Evolutionary conservation across 2,888 invertebrate species (phyloP).

Genomic region (Brachylomia viminalis): DNA sequence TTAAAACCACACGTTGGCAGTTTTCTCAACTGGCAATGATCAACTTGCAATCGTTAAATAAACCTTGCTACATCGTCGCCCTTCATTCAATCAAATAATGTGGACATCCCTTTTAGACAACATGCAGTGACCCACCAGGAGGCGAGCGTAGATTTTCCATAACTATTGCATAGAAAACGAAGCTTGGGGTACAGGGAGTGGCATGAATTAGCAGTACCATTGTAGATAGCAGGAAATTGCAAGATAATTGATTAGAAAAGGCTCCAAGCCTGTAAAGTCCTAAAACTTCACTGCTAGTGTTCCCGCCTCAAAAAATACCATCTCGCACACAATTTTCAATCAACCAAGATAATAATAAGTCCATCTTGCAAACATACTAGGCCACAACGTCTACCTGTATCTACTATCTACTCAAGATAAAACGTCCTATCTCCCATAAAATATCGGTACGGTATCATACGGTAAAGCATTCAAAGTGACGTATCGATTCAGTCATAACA

Average conservation of each 20-base stretch:
- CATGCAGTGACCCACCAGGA: neutral
- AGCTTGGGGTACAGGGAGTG: neutral
- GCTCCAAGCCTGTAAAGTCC: neutral
- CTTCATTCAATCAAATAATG: conserved; percentile 4
- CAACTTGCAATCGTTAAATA: conserved; percentile 16
- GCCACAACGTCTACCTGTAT: conserved; percentile 9
- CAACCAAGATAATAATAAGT: neutral
- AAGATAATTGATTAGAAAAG: neutral
- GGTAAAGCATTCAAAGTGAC: conserved; percentile 60
- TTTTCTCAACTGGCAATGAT: conserved; percentile 23
- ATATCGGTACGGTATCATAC: no score
- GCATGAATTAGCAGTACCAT: neutral
- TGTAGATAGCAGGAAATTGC: neutral
- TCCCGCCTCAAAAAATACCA: neutral
- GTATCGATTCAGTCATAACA: conserved; percentile 75
- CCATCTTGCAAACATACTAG: neutral
- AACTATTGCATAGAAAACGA: neutral
- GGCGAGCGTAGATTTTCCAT: neutral
- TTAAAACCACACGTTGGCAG: neutral
- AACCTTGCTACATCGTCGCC: neutral
- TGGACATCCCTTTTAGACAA: neutral
- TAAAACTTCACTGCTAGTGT: neutral
- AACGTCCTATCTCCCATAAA: conserved; percentile 52
- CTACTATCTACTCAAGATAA: conserved; percentile 12
- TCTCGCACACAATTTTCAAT: neutral